Evolutionary conservation across 2,888 invertebrate species (phyloP).

Genomic region (Diaprepes abbreviatus): DNA sequence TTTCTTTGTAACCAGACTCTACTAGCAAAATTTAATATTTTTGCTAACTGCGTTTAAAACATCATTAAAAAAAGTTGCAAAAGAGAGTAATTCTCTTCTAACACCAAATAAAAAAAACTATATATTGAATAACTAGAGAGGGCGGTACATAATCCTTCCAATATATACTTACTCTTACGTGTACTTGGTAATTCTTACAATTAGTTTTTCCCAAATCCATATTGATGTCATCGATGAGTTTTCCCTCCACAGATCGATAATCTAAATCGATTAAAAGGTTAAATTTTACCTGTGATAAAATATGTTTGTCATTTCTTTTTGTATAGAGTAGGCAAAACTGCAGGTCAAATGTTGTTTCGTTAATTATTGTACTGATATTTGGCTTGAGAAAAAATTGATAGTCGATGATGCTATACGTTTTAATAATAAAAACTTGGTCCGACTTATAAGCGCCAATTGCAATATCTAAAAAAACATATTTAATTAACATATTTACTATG

Average conservation of each 20-base stretch:
- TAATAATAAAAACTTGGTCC: slow-evolving; percentile 71
- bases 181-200: slow-evolving; percentile 14
- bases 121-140: too few species aligned
- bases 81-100: too few species aligned
- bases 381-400: slow-evolving; percentile 47
- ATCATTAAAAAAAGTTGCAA: too few species aligned
- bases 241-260: slow-evolving; percentile 26
- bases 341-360: slow-evolving; percentile 38
- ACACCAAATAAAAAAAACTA: too few species aligned
- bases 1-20: too few species aligned
- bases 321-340: slow-evolving; percentile 49
- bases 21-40: too few species aligned
- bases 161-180: slow-evolving; percentile 25
- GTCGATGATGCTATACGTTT: slow-evolving; percentile 64
- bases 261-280: slow-evolving; percentile 21
- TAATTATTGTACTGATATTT: slow-evolving; percentile 35
- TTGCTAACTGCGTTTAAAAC: too few species aligned
- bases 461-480: slow-evolving; percentile 70
- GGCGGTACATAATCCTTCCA: too few species aligned
- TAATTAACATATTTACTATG: too few species aligned
- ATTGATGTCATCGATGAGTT: slow-evolving; percentile 15
- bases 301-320: slow-evolving; percentile 43
- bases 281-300: slow-evolving; percentile 17
- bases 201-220: background rate
- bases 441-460: slow-evolving; percentile 74